Evolutionary conservation across 2,888 invertebrate genomes (phyloP), one percentile per base, ranked within the genome.

Genomic region (Saturnia japonica): DNA sequence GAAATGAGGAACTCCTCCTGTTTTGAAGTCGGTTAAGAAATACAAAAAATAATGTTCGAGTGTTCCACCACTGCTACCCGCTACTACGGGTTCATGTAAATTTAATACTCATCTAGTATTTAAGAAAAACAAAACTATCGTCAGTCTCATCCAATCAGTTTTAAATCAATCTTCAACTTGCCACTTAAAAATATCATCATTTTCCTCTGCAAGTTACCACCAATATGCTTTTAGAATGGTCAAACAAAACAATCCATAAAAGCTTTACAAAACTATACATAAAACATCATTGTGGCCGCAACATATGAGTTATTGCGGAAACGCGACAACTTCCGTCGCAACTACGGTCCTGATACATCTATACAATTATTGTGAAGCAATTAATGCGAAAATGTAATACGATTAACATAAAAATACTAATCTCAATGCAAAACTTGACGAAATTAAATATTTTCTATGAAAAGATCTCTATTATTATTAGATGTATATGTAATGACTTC

Each of bases 221-320:
- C 19, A 34, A 40, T 64, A 34, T 12, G 64, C n/a, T 64, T 64
- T 34, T 40, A n/a, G 40, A 40, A 64, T n/a, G 40, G 11, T 19
- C 25, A 66, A 70, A 42, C 40, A 67, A 69, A 69, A 69, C 64
- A 69, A 34, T 64, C 45, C 47, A 25, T 25, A 28, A 14, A 14
- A 11, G 28, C 57, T 28, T 60, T 60, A 69, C n/a, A n/a, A 54
- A 64, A 51, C 47, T 54, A 40, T 51, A 42, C 42, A 54, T 62
- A 77, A 75, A 77, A 75, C 81, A 81, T 82, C 83, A 85, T 83
- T 85, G 84, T 85, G 76, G 78, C 79, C 79, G 80, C 85, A 80
- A 80, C 80, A 82, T 77, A 80, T 88, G 86, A 89, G 83, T 89
- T 88, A 88, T 88, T 79, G 86, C 83, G 83, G 85, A 81, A 84